These are phyloP conservation scores for Pitangus sulphuratus DNA, from an alignment of 2,797 vertebrate species.

Conservation along the genomic window DNA sequence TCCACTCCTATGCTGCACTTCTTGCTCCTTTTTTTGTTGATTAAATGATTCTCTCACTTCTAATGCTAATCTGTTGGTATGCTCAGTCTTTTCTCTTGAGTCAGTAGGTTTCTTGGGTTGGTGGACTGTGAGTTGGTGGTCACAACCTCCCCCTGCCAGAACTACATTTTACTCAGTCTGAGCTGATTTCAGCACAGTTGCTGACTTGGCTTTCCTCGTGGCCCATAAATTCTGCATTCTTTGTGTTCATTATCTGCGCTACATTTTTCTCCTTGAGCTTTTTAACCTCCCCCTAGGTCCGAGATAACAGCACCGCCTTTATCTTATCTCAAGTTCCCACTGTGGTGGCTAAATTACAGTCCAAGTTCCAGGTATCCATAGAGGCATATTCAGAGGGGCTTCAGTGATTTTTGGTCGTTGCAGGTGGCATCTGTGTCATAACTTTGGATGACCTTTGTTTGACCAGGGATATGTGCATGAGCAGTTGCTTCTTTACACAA, in stretches of 20 bases:
- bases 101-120: neutral
- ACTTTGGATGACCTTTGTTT: neutral
- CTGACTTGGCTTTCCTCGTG: neutral
- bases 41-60: neutral
- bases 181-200: neutral
- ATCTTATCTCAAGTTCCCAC: neutral
- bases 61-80: neutral
- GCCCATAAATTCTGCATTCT: neutral
- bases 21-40: neutral
- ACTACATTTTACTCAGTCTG: neutral
- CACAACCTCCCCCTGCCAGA: neutral
- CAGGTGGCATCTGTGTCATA: neutral
- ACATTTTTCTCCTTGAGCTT: neutral
- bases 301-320: neutral
- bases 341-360: neutral
- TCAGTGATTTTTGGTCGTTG: neutral
- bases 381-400: neutral
- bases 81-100: neutral
- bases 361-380: neutral
- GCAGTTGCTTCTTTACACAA: neutral
- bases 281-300: neutral
- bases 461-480: fast-evolving
- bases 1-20: neutral
- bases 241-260: neutral
- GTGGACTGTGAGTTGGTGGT: neutral